Evolutionary conservation across 92 coral and sea anemone species (phyloP), one percentile per base, ranked within the genome.

Genomic region (Epizoanthus ramosus): DNA sequence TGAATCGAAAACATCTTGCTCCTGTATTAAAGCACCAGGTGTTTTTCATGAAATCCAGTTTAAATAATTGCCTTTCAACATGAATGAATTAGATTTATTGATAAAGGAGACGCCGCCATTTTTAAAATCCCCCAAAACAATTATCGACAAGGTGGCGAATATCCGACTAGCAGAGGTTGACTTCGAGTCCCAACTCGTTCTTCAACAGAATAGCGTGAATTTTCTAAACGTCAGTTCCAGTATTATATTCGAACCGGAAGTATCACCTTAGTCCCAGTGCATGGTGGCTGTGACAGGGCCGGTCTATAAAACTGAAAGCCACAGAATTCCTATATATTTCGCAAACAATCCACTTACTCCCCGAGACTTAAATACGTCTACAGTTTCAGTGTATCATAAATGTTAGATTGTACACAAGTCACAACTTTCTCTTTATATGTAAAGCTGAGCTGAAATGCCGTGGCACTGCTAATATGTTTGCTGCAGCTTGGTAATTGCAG

Each of bases 31-130:
- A 50, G 16, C 68, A 75, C 81, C 82, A 77, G 25, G 63, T 77
- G 82, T 41, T 77, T 24, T 75, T 77, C 45, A 6, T 77, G 82
- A 41, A 63, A 39, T 41, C 54, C 35, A 15, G 82, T 41, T 37
- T 59, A 77, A 77, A 77, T 77, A 77, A 77, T 77, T 68, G 71
- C 82, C 82, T 77, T 60, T 77, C 82, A 77, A 77, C 82, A 77
- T 63, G 43, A 77, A 63, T 16, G 63, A 59, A 77, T 77, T 77
- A 77, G 82, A 77, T 77, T 77, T 61, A 24, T 77, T 39, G 82
- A 63, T 61, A 61, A 22, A 59, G 71, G 71, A 68, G 82, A 57
- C 45, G 63, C 71, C 56, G 82, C 58, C 16, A 17, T 43, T 39
- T 37, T 60, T 77, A 63, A 63, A 21, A 61, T 33, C 21, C 35